These are phyloP conservation scores for Budorcas taxicolor DNA, from an alignment of 2,113 vertebrate species.

Conservation along the genomic window DNA sequence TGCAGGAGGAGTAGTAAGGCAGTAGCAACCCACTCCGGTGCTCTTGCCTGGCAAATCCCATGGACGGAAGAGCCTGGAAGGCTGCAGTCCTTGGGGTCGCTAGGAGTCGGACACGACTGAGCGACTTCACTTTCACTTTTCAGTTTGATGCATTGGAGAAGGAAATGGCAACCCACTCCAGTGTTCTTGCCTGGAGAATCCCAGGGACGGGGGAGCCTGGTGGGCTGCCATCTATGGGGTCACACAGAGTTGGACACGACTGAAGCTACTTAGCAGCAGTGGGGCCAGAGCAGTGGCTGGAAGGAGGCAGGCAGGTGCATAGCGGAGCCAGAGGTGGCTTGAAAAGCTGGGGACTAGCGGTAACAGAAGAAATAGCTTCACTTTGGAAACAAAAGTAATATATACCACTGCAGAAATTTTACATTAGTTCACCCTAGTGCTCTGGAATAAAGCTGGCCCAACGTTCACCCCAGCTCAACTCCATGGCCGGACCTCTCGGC, in stretches of 20 bases:
- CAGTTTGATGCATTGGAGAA: too few species aligned
- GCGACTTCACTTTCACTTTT: too few species aligned
- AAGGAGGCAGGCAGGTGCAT: not conserved
- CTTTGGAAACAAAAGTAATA: not conserved
- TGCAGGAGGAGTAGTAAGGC: not conserved
- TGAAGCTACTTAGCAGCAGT: not conserved
- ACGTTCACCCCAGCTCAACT: not conserved
- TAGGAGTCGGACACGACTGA: too few species aligned
- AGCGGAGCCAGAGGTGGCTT: not conserved
- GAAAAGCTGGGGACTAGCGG: not conserved
- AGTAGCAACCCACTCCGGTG: too few species aligned
- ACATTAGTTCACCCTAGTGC: not conserved
- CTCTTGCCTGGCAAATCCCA: too few species aligned
- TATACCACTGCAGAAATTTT: not conserved
- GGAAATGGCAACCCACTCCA: too few species aligned
- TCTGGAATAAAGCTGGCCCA: not conserved
- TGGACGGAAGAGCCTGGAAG: too few species aligned
- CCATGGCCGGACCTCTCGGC: accelerated
- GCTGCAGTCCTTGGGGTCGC: too few species aligned
- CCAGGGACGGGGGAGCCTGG: too few species aligned
- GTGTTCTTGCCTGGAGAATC: too few species aligned
- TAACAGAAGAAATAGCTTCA: not conserved
- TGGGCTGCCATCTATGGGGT: too few species aligned
- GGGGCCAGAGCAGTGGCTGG: not conserved
- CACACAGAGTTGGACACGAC: too few species aligned